Conservation (phyloP, 2,113 vertebrate genomes). For the Laticauda laticaudata region DNA sequence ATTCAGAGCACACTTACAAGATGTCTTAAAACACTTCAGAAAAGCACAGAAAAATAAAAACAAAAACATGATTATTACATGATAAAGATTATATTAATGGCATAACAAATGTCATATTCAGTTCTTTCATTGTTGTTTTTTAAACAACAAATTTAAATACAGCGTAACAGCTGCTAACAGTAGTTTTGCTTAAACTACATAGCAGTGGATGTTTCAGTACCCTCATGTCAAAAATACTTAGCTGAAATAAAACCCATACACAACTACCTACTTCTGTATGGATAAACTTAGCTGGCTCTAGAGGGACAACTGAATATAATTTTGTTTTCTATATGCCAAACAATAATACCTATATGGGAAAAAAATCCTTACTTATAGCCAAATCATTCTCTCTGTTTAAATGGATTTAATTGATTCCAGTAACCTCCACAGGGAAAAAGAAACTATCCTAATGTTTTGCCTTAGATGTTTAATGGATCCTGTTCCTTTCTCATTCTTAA, state of each 20-base stretch:
- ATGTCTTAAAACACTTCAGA: background rate
- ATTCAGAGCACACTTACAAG: background rate
- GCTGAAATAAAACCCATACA: background rate
- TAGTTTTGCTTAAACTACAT: background rate
- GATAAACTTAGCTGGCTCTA: background rate
- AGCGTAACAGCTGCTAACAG: background rate
- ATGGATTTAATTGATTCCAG: background rate
- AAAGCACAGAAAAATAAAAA: background rate
- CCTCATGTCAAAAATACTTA: background rate
- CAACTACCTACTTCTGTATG: background rate
- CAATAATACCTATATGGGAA: background rate
- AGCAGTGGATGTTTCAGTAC: background rate
- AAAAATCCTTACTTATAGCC: background rate
- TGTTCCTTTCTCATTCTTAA: background rate
- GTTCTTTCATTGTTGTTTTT: background rate
- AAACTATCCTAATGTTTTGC: background rate
- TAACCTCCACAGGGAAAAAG: background rate
- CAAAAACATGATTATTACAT: background rate
- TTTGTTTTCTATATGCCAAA: background rate
- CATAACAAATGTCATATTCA: background rate
- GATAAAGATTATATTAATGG: background rate
- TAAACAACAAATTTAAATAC: too few relatives aligned
- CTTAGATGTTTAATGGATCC: background rate
- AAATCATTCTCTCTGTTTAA: background rate
- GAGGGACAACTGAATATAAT: background rate